These are phyloP conservation scores for Rambutsinella grinnellia DNA, from an alignment of 2,888 invertebrate genomes.

Conservation along the genomic window DNA sequence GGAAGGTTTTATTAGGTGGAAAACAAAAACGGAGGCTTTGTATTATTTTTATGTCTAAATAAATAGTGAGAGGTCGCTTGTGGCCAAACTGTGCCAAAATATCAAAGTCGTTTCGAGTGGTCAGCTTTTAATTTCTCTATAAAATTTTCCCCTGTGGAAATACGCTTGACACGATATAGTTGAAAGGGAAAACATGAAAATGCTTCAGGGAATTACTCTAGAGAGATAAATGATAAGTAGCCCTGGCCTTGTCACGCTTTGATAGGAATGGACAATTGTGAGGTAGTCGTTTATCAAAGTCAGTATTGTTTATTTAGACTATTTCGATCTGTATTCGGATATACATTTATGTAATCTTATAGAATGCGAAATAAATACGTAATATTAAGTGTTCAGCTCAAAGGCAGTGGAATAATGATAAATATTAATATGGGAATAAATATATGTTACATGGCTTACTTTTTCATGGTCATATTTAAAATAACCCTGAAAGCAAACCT, in stretches of 20 bases:
- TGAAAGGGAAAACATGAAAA: background rate
- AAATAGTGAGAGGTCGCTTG: background rate
- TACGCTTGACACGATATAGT: background rate
- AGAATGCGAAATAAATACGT: too few relatives aligned
- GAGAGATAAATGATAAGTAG: background rate
- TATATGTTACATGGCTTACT: too few relatives aligned
- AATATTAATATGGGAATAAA: too few relatives aligned
- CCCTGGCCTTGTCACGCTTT: background rate
- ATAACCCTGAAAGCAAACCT: constrained; percentile 55
- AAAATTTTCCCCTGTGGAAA: too few relatives aligned
- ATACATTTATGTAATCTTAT: too few relatives aligned
- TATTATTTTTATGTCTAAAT: background rate
- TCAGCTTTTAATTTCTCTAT: background rate
- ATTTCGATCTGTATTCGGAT: too few relatives aligned
- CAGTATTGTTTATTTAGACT: background rate
- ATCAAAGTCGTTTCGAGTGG: background rate
- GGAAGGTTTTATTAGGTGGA: background rate
- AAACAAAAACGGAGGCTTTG: background rate
- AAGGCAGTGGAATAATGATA: too few relatives aligned
- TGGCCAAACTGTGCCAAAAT: background rate
- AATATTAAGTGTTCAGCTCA: too few relatives aligned
- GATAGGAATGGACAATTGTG: background rate
- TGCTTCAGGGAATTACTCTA: background rate
- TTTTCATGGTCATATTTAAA: constrained; percentile 39
- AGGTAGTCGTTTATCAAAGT: background rate